Percentiles rank a stretch among this genome's conserved stretches.
Evolutionary conservation across 2,888 invertebrate genomes (phyloP).

Genomic region (Agapostemon virescens): DNA sequence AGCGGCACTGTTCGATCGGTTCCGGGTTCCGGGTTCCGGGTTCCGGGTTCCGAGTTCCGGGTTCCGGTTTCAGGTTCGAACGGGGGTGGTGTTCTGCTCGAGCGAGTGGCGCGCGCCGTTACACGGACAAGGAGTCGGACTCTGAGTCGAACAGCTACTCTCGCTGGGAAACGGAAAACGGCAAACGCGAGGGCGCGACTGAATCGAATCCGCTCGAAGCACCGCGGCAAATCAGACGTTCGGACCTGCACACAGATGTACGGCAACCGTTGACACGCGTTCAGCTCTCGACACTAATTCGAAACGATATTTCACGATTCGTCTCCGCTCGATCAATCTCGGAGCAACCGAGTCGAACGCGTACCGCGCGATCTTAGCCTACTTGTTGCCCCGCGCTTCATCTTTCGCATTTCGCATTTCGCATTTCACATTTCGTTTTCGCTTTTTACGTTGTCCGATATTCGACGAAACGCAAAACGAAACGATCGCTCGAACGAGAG

Average conservation of each 20-base stretch:
- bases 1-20: not conserved
- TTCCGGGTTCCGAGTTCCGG: too few relatives aligned
- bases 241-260: conserved; percentile 19
- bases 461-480: not conserved
- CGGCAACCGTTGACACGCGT: conserved; percentile 6
- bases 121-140: not conserved
- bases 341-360: not conserved
- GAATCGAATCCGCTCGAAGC: conserved; percentile 25
- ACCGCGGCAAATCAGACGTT: conserved; percentile 15
- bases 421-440: not conserved
- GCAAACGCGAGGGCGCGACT: conserved; percentile 59
- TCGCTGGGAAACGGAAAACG: conserved; percentile 18
- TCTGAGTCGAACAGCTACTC: not conserved
- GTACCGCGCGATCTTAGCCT: conserved; percentile 1
- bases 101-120: not conserved
- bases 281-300: conserved; percentile 1
- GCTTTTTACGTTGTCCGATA: not conserved
- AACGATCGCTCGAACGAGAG: not conserved
- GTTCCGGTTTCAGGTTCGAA: not conserved
- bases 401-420: not conserved
- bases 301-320: conserved; percentile 1
- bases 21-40: not conserved
- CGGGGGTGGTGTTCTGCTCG: conserved; percentile 8
- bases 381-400: conserved; percentile 13
- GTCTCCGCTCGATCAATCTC: not conserved